Percentiles rank a stretch among this genome's conserved stretches.
These are phyloP conservation scores for Dicyrtoma fusca DNA, from an alignment of 2,888 invertebrate genomes.

Conservation along the genomic window DNA sequence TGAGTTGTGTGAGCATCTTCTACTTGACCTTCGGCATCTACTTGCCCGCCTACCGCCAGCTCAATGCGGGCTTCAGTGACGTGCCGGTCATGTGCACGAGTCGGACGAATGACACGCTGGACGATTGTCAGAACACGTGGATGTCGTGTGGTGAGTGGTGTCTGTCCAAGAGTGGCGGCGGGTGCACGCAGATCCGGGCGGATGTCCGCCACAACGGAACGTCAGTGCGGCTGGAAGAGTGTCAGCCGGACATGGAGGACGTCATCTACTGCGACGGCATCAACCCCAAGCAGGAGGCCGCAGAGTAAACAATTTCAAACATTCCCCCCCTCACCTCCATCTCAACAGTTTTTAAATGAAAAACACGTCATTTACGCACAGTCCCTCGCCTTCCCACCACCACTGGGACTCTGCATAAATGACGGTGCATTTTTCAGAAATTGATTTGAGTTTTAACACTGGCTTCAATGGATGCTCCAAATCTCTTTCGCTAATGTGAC, in stretches of 20 bases:
- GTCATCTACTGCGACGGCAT: slow-evolving; percentile 76
- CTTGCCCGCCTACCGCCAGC: slow-evolving; percentile 83
- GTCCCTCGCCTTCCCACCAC: too few species aligned
- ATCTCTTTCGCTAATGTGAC: too few species aligned
- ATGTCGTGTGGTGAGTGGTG: slow-evolving; percentile 88
- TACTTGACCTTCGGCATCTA: slow-evolving; percentile 90
- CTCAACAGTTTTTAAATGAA: too few species aligned
- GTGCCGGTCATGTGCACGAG: slow-evolving; percentile 90
- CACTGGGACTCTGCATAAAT: too few species aligned
- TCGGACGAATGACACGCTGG: slow-evolving; percentile 73
- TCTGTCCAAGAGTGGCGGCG: slow-evolving; percentile 84
- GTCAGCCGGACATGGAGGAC: slow-evolving; percentile 83
- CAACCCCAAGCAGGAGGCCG: slow-evolving; percentile 50
- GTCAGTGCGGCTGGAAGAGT: slow-evolving; percentile 77
- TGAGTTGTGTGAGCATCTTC: slow-evolving; percentile 85
- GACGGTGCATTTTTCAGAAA: too few species aligned
- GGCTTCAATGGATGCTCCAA: too few species aligned
- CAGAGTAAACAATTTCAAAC: slow-evolving; percentile 60
- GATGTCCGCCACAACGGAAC: slow-evolving; percentile 83
- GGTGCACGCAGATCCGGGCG: slow-evolving; percentile 87
- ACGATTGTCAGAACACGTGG: slow-evolving; percentile 77
- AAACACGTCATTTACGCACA: too few species aligned
- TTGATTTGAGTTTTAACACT: too few species aligned
- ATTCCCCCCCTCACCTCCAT: slow-evolving; percentile 86
- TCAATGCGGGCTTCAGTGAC: slow-evolving; percentile 81